These are phyloP conservation scores for Brachyhypopomus gauderio DNA, from an alignment of 2,113 vertebrate species.

Conservation along the genomic window DNA sequence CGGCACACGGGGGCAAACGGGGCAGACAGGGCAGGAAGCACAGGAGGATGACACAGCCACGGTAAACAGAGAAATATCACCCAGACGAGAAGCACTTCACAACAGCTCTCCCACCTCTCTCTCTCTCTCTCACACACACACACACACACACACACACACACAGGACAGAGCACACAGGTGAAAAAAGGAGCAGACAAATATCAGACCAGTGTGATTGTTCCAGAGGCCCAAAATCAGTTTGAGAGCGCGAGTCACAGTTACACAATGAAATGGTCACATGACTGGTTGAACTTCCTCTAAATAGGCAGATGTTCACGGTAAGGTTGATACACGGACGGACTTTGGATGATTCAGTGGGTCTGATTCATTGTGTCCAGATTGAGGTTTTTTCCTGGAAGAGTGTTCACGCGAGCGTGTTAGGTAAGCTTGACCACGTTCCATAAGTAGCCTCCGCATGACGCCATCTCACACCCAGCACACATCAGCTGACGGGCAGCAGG, in stretches of 20 bases:
- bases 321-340: too few species aligned
- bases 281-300: not conserved
- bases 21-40: too few species aligned
- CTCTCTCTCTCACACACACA: not conserved
- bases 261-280: not conserved
- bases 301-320: too few species aligned
- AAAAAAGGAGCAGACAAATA: not conserved
- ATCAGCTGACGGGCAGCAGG: not conserved
- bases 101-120: not conserved
- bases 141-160: not conserved
- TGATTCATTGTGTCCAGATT: too few species aligned
- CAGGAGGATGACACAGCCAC: not conserved
- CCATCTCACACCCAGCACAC: not conserved
- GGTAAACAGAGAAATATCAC: constrained; percentile 35
- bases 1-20: too few species aligned
- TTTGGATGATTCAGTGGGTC: too few species aligned
- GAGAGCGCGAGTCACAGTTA: not conserved
- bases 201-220: not conserved
- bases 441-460: not conserved
- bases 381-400: too few species aligned
- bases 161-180: not conserved
- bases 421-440: not conserved
- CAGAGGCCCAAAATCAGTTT: not conserved
- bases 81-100: not conserved
- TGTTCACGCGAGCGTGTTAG: too few species aligned